Evolutionary conservation across 2,888 invertebrate species (phyloP).

Genomic region (Dryobotodes eremita): DNA sequence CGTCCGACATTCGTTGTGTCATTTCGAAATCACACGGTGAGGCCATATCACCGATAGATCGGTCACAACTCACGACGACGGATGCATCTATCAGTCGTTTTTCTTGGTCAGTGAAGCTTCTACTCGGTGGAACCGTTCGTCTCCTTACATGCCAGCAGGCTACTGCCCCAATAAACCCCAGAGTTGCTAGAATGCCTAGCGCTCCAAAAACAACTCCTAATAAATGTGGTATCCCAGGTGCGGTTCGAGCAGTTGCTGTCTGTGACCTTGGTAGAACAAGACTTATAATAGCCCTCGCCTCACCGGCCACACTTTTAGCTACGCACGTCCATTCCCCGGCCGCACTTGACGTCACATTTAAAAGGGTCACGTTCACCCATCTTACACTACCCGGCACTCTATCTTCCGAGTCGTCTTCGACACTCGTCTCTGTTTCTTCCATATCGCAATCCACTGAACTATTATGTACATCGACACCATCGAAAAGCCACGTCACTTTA

Average conservation of each 20-base stretch:
- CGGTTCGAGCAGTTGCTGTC: constrained; percentile 95
- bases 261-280: constrained; percentile 90
- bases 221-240: constrained; percentile 94
- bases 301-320: constrained; percentile 93
- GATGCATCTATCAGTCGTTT: constrained; percentile 96
- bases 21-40: constrained; percentile 89
- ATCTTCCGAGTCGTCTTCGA: constrained; percentile 86
- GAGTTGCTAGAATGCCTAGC: constrained; percentile 92
- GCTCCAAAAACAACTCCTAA: constrained; percentile 94
- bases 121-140: constrained; percentile 92
- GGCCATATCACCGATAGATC: constrained; percentile 92
- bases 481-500: constrained; percentile 95
- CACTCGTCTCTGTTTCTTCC: constrained; percentile 85
- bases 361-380: constrained; percentile 96
- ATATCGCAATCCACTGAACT: constrained; percentile 87
- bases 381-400: constrained; percentile 88
- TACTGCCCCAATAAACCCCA: constrained; percentile 91
- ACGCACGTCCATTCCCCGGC: constrained; percentile 96
- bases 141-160: constrained; percentile 93
- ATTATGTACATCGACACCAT: constrained; percentile 91
- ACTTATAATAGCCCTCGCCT: constrained; percentile 92
- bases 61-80: constrained; percentile 91
- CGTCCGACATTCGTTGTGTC: constrained; percentile 85
- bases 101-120: constrained; percentile 96
- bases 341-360: constrained; percentile 95